These are phyloP conservation scores for Peromyscus polionotus DNA, from an alignment of 2,113 vertebrate genomes.

Conservation along the genomic window DNA sequence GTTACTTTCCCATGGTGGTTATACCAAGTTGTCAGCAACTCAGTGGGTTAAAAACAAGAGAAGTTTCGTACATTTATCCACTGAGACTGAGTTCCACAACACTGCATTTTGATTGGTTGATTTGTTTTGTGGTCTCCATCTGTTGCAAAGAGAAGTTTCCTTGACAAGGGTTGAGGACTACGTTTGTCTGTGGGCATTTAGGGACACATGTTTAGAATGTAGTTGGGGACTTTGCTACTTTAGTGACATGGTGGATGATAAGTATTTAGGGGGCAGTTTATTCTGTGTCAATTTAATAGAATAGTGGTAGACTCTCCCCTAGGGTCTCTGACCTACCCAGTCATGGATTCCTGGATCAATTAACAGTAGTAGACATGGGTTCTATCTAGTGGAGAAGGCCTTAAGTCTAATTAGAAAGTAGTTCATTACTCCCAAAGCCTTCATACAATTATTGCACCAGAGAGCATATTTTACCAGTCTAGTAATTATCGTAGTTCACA, in stretches of 20 bases:
- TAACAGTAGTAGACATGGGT: not conserved
- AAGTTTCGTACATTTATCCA: not conserved
- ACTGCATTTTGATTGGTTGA: not conserved
- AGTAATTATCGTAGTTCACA: not conserved
- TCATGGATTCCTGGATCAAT: not conserved
- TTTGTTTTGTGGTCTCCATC: not conserved
- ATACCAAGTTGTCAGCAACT: not conserved
- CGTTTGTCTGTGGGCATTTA: not conserved
- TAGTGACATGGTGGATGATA: not conserved
- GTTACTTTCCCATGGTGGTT: not conserved
- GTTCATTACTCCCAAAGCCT: not conserved
- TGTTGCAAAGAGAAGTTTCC: not conserved
- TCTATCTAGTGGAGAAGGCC: not conserved
- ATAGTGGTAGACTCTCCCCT: not conserved
- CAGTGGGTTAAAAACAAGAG: not conserved
- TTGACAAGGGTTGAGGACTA: not conserved
- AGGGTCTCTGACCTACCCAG: not conserved
- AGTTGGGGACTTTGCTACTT: not conserved
- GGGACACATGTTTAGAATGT: not conserved
- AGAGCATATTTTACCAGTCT: not conserved
- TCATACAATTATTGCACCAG: not conserved
- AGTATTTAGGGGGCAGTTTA: not conserved
- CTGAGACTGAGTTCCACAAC: not conserved
- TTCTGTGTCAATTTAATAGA: not conserved
- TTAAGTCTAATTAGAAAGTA: not conserved